Percentiles rank a stretch among this genome's conserved stretches.
Conservation (phyloP, 2,113 vertebrate genomes). For the Caranx melampygus region DNA sequence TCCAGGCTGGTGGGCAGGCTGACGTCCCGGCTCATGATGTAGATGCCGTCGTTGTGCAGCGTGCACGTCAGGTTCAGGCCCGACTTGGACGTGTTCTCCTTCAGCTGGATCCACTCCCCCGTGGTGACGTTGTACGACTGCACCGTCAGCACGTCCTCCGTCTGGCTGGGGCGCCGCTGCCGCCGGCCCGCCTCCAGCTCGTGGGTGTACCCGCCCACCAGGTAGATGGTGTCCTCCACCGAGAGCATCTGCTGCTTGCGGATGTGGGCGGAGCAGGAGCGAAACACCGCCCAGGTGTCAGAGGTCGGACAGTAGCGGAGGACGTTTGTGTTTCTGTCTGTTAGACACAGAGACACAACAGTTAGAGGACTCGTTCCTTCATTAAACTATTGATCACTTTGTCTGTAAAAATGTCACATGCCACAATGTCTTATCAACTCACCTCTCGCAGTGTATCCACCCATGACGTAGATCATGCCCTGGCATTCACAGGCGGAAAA, state of each 20-base stretch:
- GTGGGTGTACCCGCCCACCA: conserved; percentile 94
- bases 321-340: conserved; percentile 93
- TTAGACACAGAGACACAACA: not conserved
- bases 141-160: conserved; percentile 91
- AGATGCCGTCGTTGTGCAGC: conserved; percentile 95
- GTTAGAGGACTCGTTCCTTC: not conserved
- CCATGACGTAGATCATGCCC: conserved; percentile 94
- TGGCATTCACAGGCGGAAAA: conserved; percentile 96
- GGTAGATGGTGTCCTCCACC: conserved; percentile 94
- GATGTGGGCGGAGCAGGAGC: conserved; percentile 88
- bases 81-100: conserved; percentile 92
- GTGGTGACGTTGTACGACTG: conserved; percentile 92
- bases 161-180: conserved; percentile 85
- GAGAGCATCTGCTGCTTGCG: conserved; percentile 99
- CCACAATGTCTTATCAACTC: conserved; percentile 4
- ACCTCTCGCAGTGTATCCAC: conserved; percentile 96
- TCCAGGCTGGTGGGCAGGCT: conserved; percentile 89
- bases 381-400: not conserved
- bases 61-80: conserved; percentile 95
- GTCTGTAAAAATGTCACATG: not conserved
- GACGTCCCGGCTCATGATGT: conserved; percentile 94
- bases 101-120: conserved; percentile 91
- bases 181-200: conserved; percentile 82
- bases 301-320: conserved; percentile 91
- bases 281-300: conserved; percentile 89